These are phyloP conservation scores for Saiga tatarica DNA, from an alignment of 2,113 vertebrate genomes.

Conservation along the genomic window DNA sequence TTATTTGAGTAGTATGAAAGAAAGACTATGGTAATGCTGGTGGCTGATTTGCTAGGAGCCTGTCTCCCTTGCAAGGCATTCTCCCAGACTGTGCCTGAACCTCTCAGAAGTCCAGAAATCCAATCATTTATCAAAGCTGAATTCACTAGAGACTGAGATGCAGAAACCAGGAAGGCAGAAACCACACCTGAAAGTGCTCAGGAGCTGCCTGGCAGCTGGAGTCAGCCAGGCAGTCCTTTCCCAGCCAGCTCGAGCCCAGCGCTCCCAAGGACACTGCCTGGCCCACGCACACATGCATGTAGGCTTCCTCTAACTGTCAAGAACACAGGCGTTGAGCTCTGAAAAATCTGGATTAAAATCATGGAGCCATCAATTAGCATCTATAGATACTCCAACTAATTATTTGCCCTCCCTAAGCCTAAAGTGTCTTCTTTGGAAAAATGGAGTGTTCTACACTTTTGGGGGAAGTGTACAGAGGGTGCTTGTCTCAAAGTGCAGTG, in stretches of 20 bases:
- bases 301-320: neutral
- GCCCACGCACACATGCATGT: fast-evolving
- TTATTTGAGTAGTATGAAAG: neutral
- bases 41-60: neutral
- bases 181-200: neutral
- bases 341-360: neutral
- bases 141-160: neutral
- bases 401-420: neutral
- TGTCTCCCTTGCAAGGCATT: neutral
- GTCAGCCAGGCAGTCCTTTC: neutral
- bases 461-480: neutral
- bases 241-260: neutral
- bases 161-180: neutral
- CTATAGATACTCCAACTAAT: neutral
- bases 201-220: neutral
- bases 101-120: neutral
- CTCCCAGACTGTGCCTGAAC: neutral
- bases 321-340: neutral
- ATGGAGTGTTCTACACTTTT: neutral
- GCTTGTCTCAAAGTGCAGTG: neutral
- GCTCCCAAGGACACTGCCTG: neutral
- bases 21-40: neutral
- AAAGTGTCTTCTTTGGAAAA: neutral
- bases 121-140: neutral
- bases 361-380: neutral